Evolutionary conservation across 2,797 vertebrate genomes (phyloP), one percentile per base, ranked within the genome.

Genomic region (Pseudomugil gertrudae): DNA sequence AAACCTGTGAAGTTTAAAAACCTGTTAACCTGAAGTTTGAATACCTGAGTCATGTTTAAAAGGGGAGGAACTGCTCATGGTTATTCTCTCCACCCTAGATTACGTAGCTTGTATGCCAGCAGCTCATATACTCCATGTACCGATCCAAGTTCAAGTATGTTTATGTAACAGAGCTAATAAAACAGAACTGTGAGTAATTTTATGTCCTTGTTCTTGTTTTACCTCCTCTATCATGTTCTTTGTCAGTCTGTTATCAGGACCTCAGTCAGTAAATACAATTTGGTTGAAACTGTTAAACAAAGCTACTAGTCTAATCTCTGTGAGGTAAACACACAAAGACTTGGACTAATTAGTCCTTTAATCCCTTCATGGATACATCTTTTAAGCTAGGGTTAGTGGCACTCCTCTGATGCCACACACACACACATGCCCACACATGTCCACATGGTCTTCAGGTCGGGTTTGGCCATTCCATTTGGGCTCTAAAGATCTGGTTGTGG

Each of bases 401-500:
- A 56, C 75, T 72, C 57, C 81, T 77, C 30, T 55, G 76, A 81
- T 68, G 70, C 66, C 69, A 79, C 24, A 26, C 53, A 69, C 56
- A 68, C 69, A 55, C 47, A 2, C 35, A 43, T 63, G 9, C 33
- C 30, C 57, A 32, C 35, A 32, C 32, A 43, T 50, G 36, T 30
- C 24, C 33, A 58, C 27, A 32, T 48, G 2, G 53, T 64, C 67
- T 54, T 63, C 40, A 73, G 69, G 68, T 67, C 45, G 58, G 52
- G 58, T n/a, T 26, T 55, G 36, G 67, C 57, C 30, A 5, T 62
- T 63, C 66, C 69, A 74, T 90, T 92, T 92, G 84, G 86, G 69
- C 77, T 78, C 47, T 73, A 90, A 87, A 91, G 84, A 90, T 79
- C 79, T 83, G 68, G 90, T 90, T 89, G 87, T 92, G 92, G 87